Evolutionary conservation across 2,113 vertebrate genomes (phyloP).

Genomic region (Vulpes lagopus): DNA sequence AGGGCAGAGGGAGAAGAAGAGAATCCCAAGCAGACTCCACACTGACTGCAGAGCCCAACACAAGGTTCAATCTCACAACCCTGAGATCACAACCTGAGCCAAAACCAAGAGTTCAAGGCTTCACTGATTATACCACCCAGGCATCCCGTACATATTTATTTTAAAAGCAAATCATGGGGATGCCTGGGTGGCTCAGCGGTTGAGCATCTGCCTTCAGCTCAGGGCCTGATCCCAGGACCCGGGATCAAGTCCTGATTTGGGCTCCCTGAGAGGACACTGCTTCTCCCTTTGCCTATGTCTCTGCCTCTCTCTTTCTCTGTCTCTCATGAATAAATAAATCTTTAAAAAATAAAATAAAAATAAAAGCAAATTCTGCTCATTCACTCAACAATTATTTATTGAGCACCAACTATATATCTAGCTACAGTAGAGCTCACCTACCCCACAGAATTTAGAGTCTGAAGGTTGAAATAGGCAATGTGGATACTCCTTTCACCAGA

Average conservation of each 20-base stretch:
- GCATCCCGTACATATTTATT: not conserved
- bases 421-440: not conserved
- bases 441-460: not conserved
- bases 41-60: not conserved
- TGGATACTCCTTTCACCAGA: not conserved
- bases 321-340: no score
- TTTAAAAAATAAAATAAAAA: no score
- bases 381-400: constrained; percentile 10
- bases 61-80: not conserved
- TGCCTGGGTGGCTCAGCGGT: no score
- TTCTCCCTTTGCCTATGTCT: no score
- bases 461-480: not conserved
- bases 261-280: no score
- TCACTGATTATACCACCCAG: not conserved
- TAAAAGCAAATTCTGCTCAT: constrained; percentile 37
- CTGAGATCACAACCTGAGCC: not conserved
- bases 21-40: not conserved
- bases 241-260: no score
- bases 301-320: no score
- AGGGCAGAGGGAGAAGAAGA: not conserved
- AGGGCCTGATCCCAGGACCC: no score
- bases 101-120: not conserved
- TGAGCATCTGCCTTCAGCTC: no score
- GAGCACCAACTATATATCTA: not conserved
- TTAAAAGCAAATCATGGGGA: constrained; percentile 22